These are phyloP conservation scores for Pseudolaguvia tuberculata DNA, from an alignment of 2,113 vertebrate species.

Conservation along the genomic window DNA sequence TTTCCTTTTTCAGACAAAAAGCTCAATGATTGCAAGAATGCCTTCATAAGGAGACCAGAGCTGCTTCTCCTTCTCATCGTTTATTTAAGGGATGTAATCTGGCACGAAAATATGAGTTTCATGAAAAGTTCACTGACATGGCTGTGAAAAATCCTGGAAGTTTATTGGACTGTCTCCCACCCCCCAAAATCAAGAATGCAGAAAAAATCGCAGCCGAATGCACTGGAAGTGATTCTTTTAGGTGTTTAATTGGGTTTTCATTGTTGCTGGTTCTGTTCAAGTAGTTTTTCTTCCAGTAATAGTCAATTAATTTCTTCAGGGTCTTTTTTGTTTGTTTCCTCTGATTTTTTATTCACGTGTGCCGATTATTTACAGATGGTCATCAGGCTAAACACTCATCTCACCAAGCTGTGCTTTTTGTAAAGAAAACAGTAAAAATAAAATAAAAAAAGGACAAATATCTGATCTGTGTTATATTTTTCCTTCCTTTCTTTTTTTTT, in stretches of 20 bases:
- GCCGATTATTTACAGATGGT: conserved; percentile 13
- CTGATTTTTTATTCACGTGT: not conserved
- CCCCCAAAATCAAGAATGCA: conserved; percentile 33
- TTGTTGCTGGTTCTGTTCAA: conserved; percentile 31
- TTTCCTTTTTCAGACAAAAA: conserved; percentile 59
- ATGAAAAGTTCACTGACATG: conserved; percentile 1
- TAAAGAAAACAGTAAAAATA: conserved; percentile 42
- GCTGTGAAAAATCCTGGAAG: not conserved
- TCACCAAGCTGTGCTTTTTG: conserved; percentile 30
- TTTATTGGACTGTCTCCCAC: conserved; percentile 37
- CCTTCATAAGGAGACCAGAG: conserved; percentile 44
- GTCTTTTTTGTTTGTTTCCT: not conserved
- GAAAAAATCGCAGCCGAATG: conserved; percentile 24
- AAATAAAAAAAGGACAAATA: conserved; percentile 17
- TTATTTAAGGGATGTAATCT: conserved; percentile 51
- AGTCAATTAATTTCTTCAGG: not conserved
- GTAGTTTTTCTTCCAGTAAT: conserved; percentile 14
- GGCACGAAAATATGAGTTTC: conserved; percentile 12
- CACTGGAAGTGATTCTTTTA: conserved; percentile 35
- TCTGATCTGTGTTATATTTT: too few species aligned
- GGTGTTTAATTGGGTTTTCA: conserved; percentile 7
- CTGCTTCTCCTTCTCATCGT: conserved; percentile 46
- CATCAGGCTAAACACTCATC: conserved; percentile 18
- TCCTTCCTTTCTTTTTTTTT: not conserved
- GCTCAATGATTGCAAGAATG: conserved; percentile 60